These are phyloP conservation scores for Falco rusticolus DNA, from an alignment of 2,797 vertebrate genomes.

Conservation along the genomic window DNA sequence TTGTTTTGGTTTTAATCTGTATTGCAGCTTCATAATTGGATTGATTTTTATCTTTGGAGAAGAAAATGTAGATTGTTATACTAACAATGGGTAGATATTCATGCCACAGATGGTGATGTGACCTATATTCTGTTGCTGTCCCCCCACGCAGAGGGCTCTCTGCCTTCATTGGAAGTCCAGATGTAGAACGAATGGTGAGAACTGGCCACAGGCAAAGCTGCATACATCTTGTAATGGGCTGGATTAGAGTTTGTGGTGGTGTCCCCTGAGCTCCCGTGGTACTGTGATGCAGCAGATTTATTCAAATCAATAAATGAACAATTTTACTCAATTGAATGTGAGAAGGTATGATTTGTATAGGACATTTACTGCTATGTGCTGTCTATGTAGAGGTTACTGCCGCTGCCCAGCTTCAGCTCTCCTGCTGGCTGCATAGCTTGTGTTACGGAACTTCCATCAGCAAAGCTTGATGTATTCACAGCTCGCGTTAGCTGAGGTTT, in stretches of 20 bases:
- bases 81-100: constrained; percentile 13
- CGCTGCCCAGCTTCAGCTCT: neutral
- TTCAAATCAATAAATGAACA: neutral
- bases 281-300: neutral
- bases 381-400: neutral
- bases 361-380: neutral
- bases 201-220: neutral
- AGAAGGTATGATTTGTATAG: neutral
- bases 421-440: neutral
- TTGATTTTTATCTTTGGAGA: constrained; percentile 49
- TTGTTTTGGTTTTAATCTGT: neutral
- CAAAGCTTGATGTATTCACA: neutral
- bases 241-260: neutral
- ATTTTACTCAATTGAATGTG: neutral
- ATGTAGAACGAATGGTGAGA: constrained; percentile 10
- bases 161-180: neutral
- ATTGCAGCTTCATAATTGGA: neutral
- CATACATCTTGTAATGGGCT: neutral
- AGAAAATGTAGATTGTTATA: constrained; percentile 38
- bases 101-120: neutral
- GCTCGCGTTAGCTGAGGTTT: neutral
- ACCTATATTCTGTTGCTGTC: constrained; percentile 16
- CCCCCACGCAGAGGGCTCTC: neutral
- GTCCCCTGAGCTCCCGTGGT: neutral
- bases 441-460: neutral